phyloP scores from a whole-genome alignment of 2,888 invertebrate species.

The Furcula furcula region DNA sequence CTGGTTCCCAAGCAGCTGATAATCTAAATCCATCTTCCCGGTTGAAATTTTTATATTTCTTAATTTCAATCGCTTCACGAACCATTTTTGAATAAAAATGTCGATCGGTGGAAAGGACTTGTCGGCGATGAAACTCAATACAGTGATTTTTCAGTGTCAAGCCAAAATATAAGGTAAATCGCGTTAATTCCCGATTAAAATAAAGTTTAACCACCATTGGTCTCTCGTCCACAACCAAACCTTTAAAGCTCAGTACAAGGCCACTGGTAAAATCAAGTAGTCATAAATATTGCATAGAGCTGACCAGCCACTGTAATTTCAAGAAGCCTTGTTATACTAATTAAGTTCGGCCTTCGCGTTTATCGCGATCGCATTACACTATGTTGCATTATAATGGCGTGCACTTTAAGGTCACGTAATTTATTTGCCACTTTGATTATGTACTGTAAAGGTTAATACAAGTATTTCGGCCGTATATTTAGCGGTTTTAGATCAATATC shows the following conservation, averaged over 20 bases:
- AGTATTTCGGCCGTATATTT: neutral
- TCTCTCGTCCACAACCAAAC: too few relatives aligned
- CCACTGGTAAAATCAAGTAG: neutral
- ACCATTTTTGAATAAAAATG: too few relatives aligned
- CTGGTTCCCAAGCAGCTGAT: too few relatives aligned
- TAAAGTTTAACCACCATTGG: too few relatives aligned
- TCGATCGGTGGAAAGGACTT: too few relatives aligned
- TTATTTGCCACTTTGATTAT: constrained; percentile 17
- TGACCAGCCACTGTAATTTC: constrained; percentile 35
- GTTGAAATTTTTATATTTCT: too few relatives aligned
- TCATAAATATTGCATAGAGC: constrained; percentile 36
- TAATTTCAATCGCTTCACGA: too few relatives aligned
- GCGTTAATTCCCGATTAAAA: too few relatives aligned
- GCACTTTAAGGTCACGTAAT: constrained; percentile 38
- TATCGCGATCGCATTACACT: constrained; percentile 44
- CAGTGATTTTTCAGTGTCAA: too few relatives aligned
- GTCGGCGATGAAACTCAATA: too few relatives aligned
- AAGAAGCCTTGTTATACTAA: constrained; percentile 41
- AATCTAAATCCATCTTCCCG: too few relatives aligned
- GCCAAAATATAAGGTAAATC: too few relatives aligned
- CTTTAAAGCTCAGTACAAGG: neutral
- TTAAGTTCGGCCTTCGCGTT: constrained; percentile 39
- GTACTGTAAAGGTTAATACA: neutral
- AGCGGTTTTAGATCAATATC: neutral
- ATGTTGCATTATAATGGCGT: constrained; percentile 39